A percentile compares a stretch with the other conserved stretches of the same genome.
phyloP scores from a whole-genome alignment of 2,888 invertebrate species.

The Pristionchus fissidentatus region DNA sequence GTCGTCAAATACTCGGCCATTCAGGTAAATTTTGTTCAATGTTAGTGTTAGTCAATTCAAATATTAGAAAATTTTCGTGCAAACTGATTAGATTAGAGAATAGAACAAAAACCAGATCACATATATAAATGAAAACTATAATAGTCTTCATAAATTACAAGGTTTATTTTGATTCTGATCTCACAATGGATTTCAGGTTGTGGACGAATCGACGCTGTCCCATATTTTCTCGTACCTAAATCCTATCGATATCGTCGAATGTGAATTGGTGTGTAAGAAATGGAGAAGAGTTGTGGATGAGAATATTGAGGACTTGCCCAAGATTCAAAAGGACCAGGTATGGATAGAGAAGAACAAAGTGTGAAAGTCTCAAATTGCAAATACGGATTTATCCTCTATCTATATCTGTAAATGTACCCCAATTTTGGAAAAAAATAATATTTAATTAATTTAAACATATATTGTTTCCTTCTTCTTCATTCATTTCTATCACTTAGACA shows the following conservation, averaged over 20 bases:
- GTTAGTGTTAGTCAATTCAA: background rate
- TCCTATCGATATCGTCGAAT: slow-evolving; percentile 44
- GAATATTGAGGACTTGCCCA: slow-evolving; percentile 52
- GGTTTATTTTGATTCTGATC: too few relatives aligned
- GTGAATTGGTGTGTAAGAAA: slow-evolving; percentile 58
- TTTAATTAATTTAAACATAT: too few relatives aligned
- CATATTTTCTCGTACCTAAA: slow-evolving; percentile 49
- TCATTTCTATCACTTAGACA: background rate
- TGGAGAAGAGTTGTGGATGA: slow-evolving; percentile 57
- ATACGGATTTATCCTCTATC: too few relatives aligned
- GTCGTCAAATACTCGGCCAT: slow-evolving; percentile 12
- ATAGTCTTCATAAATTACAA: background rate
- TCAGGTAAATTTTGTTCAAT: background rate
- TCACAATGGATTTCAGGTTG: slow-evolving; percentile 52
- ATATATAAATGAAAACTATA: background rate
- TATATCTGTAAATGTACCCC: too few relatives aligned
- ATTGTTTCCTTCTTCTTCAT: background rate
- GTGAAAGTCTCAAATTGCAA: too few relatives aligned
- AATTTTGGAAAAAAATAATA: too few relatives aligned
- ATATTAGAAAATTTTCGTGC: background rate
- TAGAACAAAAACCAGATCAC: background rate
- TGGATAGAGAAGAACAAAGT: too few relatives aligned
- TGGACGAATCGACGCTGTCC: slow-evolving; percentile 54
- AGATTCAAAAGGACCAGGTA: slow-evolving; percentile 64
- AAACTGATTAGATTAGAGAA: background rate